Base-by-base conservation (phyloP, 30 jellyfish, hydroid and myxozoan genomes). In the Chironex yamaguchii region DNA sequence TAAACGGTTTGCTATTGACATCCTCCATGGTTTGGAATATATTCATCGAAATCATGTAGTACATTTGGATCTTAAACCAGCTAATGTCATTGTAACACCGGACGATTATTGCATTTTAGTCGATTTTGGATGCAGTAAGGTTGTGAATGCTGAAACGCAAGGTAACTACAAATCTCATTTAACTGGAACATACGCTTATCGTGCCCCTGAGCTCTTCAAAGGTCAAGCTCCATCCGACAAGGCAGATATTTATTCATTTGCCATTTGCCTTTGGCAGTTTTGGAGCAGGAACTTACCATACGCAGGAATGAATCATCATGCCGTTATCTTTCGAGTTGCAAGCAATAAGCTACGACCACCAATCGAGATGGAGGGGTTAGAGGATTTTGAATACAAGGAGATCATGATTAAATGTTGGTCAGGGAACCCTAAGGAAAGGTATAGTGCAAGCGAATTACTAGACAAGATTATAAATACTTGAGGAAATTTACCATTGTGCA, bases 281-380 rank as follows among this genome's bases (percentile, higher is more conserved):
- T 91, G 98, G 98, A 84, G 96, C 48, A 81, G 98, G 64, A 84
- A 85, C 42, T 67, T 78, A 30, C 98, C 98, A 26, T 91, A 82
- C 79, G 33, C 71, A 36, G 98, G 98, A 36, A 76, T 85, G 94
- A 84, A 91, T 65, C 98, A 91, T 34, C 98, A 91, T 64, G 98
- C 93, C 9, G 98, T 91, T 0, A 79, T 91, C 1, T 91, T 76
- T 83, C 70, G 93, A 17, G 98, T 91, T 13, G 95, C 89, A 25
- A 79, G 89, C 24, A 58, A 42, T 29, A 91, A 71, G n/a, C 75
- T 91, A 27, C 64, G 98, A 63, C 98, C 98, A 32, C 24, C 67
- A 6, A 29, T 91, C 26, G 58, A 66, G 4, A 29, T 9, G 22
- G 94, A 53, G 21, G 67, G 54, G 17, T 29, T 71, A 33, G 71